These are phyloP conservation scores for Oryzaephilus surinamensis DNA, from an alignment of 1,140 invertebrate species.

Conservation along the genomic window DNA sequence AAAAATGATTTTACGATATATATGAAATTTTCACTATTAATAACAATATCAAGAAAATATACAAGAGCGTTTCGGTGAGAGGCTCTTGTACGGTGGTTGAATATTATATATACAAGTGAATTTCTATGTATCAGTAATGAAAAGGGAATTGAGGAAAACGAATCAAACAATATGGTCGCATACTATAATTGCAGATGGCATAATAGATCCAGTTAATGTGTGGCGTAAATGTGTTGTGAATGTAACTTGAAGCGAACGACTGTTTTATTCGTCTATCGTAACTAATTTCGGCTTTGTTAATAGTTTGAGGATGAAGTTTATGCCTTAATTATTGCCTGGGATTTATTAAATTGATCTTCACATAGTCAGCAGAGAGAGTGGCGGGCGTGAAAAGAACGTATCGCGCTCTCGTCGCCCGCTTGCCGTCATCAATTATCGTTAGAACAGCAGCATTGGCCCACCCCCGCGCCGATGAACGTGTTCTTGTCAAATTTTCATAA, in stretches of 20 bases:
- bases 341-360: conserved; percentile 30
- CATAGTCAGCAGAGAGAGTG: conserved; percentile 6
- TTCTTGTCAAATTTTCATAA: conserved; percentile 34
- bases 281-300: conserved; percentile 31
- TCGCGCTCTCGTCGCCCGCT: conserved; percentile 1
- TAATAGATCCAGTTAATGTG: conserved; percentile 14
- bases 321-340: conserved; percentile 30
- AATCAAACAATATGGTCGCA: conserved; percentile 14
- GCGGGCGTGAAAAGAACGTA: conserved; percentile 20
- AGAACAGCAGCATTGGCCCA: too few relatives aligned
- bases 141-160: conserved; percentile 10
- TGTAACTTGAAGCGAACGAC: conserved; percentile 15
- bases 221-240: conserved; percentile 17
- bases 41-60: too few relatives aligned
- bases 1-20: too few relatives aligned
- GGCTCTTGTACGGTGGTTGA: too few relatives aligned
- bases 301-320: conserved; percentile 30
- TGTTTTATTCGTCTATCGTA: conserved; percentile 23
- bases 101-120: too few relatives aligned
- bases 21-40: too few relatives aligned
- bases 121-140: too few relatives aligned
- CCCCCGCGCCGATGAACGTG: conserved; percentile 26
- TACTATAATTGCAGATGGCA: conserved; percentile 12
- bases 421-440: conserved; percentile 25
- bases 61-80: too few relatives aligned